These are phyloP conservation scores for Drosophila miranda DNA, from an alignment of 1,140 invertebrate genomes.

Conservation along the genomic window DNA sequence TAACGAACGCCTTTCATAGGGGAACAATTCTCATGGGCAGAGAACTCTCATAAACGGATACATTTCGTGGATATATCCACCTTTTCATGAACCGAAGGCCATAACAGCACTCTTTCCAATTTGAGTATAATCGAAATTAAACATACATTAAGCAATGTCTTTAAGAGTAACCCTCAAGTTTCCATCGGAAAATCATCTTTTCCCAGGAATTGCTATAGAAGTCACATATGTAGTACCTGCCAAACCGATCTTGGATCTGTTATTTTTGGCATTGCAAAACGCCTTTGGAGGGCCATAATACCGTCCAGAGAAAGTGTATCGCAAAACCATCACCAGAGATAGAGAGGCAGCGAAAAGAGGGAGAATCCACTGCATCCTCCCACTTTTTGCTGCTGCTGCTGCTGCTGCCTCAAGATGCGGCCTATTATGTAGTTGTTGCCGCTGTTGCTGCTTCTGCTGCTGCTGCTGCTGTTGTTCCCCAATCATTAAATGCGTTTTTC, in stretches of 20 bases:
- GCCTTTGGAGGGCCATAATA: not conserved
- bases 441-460: slow-evolving; percentile 18
- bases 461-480: slow-evolving; percentile 54
- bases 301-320: not conserved
- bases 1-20: too few species aligned
- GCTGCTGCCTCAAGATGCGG: slow-evolving; percentile 63
- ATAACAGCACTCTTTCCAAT: too few species aligned
- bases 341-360: slow-evolving; percentile 42
- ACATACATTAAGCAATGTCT: too few species aligned
- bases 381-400: slow-evolving; percentile 74
- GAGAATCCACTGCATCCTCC: slow-evolving; percentile 80
- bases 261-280: not conserved
- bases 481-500: slow-evolving; percentile 79
- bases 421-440: slow-evolving; percentile 69
- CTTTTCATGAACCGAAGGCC: too few species aligned
- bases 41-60: too few species aligned
- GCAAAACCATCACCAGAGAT: slow-evolving; percentile 22
- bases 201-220: too few species aligned
- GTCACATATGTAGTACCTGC: too few species aligned
- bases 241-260: too few species aligned
- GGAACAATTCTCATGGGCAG: accelerated
- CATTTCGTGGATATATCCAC: too few species aligned
- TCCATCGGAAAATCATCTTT: too few species aligned
- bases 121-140: too few species aligned
- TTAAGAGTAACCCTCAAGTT: too few species aligned